These are phyloP conservation scores for Myotis davidii DNA, from an alignment of 2,113 vertebrate genomes.

Conservation along the genomic window DNA sequence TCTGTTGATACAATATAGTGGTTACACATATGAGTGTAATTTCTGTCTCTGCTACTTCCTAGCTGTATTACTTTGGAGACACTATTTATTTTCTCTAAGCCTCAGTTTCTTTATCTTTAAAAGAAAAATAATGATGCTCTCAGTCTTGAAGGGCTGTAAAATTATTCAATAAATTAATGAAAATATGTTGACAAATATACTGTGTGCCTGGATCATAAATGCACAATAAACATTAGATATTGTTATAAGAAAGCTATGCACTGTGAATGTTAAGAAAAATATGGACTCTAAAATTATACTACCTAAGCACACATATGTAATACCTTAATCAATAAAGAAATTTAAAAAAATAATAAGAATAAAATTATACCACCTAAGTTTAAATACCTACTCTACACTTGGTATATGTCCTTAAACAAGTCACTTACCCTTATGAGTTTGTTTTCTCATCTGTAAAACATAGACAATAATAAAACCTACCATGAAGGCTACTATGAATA, in stretches of 20 bases:
- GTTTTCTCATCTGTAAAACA: neutral
- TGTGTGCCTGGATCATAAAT: neutral
- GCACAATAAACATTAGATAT: neutral
- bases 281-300: neutral
- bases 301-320: neutral
- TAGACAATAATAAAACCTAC: neutral
- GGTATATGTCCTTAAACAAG: neutral
- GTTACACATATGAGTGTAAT: neutral
- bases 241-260: neutral
- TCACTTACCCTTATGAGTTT: neutral
- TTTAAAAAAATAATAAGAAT: neutral
- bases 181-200: neutral
- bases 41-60: neutral
- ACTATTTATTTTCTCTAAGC: conserved; percentile 5
- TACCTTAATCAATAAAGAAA: too few relatives aligned
- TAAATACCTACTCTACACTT: neutral
- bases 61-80: neutral
- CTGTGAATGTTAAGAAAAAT: neutral
- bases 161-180: neutral
- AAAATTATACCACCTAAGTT: neutral
- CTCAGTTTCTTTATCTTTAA: neutral
- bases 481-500: neutral
- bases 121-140: neutral
- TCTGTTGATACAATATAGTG: neutral
- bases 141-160: neutral